Percentiles rank a stretch among this genome's conserved stretches.
phyloP scores from a whole-genome alignment of 2,888 invertebrate genomes.

The Koerneria pararmatus region DNA sequence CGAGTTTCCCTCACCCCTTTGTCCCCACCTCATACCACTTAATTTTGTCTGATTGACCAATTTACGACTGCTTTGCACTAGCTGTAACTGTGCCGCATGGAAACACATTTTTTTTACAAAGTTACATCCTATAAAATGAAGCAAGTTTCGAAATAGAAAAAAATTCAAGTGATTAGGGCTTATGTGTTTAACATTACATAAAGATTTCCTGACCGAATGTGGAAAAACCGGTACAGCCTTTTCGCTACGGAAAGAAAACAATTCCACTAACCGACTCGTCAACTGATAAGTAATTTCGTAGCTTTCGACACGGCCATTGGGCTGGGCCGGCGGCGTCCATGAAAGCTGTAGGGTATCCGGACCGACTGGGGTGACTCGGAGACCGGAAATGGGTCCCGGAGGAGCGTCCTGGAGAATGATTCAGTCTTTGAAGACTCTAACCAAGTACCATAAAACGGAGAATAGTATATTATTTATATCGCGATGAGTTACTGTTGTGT shows the following conservation, averaged over 20 bases:
- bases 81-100: too few relatives aligned
- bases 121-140: too few relatives aligned
- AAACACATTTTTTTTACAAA: too few relatives aligned
- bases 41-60: too few relatives aligned
- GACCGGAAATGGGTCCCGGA: slow-evolving; percentile 54
- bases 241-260: not conserved
- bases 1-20: too few relatives aligned
- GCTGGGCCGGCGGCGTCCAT: slow-evolving; percentile 55
- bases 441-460: not conserved
- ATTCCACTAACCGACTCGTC: slow-evolving; percentile 36
- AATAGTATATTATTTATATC: too few relatives aligned
- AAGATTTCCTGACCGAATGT: not conserved
- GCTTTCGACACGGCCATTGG: slow-evolving; percentile 54
- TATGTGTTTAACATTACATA: not conserved
- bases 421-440: not conserved
- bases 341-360: slow-evolving; percentile 45
- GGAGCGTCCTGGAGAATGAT: slow-evolving; percentile 33
- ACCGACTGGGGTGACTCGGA: slow-evolving; percentile 49
- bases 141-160: too few relatives aligned
- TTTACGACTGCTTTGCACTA: too few relatives aligned
- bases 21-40: too few relatives aligned
- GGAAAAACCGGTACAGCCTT: not conserved
- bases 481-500: too few relatives aligned
- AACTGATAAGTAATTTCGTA: slow-evolving; percentile 60
- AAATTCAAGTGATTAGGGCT: not conserved